Conservation (phyloP, 2,113 vertebrate genomes). For the Otolemur garnettii region DNA sequence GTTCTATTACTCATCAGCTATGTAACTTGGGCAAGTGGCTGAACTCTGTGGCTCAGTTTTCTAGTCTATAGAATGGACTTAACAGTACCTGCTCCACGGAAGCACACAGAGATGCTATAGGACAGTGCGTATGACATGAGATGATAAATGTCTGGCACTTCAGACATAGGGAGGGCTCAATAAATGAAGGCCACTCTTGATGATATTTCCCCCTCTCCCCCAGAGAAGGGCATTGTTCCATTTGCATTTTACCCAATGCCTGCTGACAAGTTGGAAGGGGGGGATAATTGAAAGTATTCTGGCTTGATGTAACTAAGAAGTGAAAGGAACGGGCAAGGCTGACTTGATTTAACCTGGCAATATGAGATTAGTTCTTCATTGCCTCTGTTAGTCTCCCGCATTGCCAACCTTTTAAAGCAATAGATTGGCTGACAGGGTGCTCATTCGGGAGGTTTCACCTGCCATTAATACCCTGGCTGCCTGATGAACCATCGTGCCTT, state of each 20-base stretch:
- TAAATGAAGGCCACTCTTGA: background rate
- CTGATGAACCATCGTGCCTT: conserved; percentile 63
- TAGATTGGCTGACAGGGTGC: conserved; percentile 75
- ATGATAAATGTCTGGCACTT: background rate
- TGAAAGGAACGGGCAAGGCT: conserved; percentile 74
- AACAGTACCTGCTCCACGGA: background rate
- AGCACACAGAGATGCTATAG: background rate
- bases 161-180: background rate
- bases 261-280: conserved; percentile 77
- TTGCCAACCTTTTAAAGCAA: conserved; percentile 78
- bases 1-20: background rate
- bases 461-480: conserved; percentile 77
- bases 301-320: conserved; percentile 79
- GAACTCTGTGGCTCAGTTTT: background rate
- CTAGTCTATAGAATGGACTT: background rate
- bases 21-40: background rate
- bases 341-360: conserved; percentile 86
- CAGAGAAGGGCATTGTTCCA: conserved; percentile 44
- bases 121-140: background rate
- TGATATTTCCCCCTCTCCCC: conserved; percentile 11
- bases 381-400: conserved; percentile 53
- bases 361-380: conserved; percentile 81
- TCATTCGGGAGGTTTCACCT: conserved; percentile 83
- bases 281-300: conserved; percentile 81
- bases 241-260: conserved; percentile 79